phyloP scores from a whole-genome alignment of 2,888 invertebrate genomes.

The Brenthis hecate region DNA sequence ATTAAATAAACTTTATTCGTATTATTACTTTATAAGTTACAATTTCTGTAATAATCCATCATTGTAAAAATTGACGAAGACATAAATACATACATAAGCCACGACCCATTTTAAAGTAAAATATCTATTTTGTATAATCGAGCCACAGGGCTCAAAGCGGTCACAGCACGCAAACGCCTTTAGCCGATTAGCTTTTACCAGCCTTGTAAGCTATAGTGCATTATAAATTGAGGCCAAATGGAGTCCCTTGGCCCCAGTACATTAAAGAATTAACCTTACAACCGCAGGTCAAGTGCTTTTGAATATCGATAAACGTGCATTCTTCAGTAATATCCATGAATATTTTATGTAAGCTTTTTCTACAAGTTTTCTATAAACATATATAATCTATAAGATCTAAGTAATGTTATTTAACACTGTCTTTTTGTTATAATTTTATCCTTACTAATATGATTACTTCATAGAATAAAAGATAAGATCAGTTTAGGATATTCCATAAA shows the following conservation, averaged over 20 bases:
- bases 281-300: constrained; percentile 43
- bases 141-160: constrained; percentile 19
- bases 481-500: no score
- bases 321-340: constrained; percentile 29
- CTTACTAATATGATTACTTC: no score
- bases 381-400: no score
- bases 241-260: constrained; percentile 40
- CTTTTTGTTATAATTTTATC: no score
- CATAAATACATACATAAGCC: background rate
- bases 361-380: no score
- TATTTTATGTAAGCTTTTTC: constrained; percentile 25
- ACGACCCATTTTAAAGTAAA: background rate
- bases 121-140: constrained; percentile 21
- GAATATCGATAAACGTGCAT: constrained; percentile 40
- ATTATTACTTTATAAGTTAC: no score
- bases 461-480: no score
- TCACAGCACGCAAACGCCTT: constrained; percentile 40
- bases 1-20: no score
- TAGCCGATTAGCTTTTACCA: constrained; percentile 48
- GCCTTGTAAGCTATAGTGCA: constrained; percentile 53
- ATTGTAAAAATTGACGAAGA: background rate
- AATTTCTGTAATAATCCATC: background rate
- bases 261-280: constrained; percentile 41
- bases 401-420: no score
- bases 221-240: constrained; percentile 36